phyloP scores from a whole-genome alignment of 2,888 invertebrate species.

The Oxycera nigricornis region DNA sequence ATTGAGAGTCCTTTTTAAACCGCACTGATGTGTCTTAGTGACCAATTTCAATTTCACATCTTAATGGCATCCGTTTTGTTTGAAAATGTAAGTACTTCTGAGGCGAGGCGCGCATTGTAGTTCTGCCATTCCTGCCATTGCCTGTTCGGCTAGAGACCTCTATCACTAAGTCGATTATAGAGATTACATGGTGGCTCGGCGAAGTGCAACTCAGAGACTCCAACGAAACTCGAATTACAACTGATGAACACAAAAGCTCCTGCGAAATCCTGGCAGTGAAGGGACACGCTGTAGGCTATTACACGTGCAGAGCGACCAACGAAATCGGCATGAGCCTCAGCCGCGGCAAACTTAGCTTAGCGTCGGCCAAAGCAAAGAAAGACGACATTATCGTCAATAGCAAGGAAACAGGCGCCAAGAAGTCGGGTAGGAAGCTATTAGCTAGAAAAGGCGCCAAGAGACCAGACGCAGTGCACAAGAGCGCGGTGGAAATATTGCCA shows the following conservation, averaged over 20 bases:
- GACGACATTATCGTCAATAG: conserved; percentile 61
- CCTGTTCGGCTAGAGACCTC: too few relatives aligned
- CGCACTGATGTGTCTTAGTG: too few relatives aligned
- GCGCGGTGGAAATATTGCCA: conserved; percentile 55
- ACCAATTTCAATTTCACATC: too few relatives aligned
- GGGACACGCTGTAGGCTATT: conserved; percentile 75
- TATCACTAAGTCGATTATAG: conserved; percentile 63
- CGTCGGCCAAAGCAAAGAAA: conserved; percentile 63
- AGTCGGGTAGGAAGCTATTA: conserved; percentile 52
- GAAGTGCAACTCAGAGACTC: conserved; percentile 79
- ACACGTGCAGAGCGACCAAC: conserved; percentile 85
- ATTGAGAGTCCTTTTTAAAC: too few relatives aligned
- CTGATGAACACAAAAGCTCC: conserved; percentile 73
- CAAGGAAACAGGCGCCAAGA: conserved; percentile 62
- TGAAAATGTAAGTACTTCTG: background rate
- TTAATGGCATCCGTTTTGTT: background rate
- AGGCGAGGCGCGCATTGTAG: too few relatives aligned
- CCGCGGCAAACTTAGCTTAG: conserved; percentile 78
- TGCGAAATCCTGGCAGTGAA: conserved; percentile 72
- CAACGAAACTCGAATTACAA: conserved; percentile 73
- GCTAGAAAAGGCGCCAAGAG: conserved; percentile 55
- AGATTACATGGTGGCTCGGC: conserved; percentile 87
- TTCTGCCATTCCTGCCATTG: background rate
- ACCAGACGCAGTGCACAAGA: conserved; percentile 51
- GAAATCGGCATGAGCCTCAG: conserved; percentile 82